Evolutionary conservation across 92 coral and sea anemone species (phyloP).

Genomic region (Palythoa caribaeorum): DNA sequence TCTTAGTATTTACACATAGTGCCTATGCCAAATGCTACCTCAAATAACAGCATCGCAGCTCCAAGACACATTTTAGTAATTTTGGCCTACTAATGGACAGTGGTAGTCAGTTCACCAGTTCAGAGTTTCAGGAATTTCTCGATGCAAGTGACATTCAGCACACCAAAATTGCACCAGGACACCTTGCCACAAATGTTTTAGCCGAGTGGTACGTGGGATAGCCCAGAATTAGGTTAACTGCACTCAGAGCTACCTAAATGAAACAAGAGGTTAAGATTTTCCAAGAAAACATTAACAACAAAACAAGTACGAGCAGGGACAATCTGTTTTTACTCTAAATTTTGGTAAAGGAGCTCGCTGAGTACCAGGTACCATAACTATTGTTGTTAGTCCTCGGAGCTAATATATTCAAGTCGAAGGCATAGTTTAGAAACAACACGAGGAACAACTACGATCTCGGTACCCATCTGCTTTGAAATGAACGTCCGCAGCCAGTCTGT

Average conservation of each 20-base stretch:
- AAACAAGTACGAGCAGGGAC: no score
- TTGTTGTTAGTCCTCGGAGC: no score
- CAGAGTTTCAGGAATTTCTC: constrained; percentile 46
- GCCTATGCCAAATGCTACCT: not conserved
- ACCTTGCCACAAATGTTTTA: not conserved
- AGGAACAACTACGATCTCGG: no score
- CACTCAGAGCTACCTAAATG: not conserved
- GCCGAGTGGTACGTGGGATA: not conserved
- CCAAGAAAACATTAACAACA: no score
- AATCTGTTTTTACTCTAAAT: no score
- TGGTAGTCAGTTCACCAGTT: constrained; percentile 51
- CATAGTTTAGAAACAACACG: no score
- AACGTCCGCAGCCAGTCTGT: not conserved
- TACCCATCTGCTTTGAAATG: not conserved
- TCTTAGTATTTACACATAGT: not conserved
- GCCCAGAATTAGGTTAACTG: constrained; percentile 48
- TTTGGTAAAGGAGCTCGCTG: no score
- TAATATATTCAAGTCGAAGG: no score
- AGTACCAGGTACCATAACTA: no score
- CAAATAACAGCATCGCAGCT: not conserved
- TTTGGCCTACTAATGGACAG: constrained; percentile 60
- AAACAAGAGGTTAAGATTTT: no score
- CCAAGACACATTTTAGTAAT: constrained; percentile 27
- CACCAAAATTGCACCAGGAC: not conserved
- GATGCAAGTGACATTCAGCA: not conserved